Evolutionary conservation across 2,797 vertebrate species (phyloP), one percentile per base, ranked within the genome.

Genomic region (Acrocephalus scirpaceus): DNA sequence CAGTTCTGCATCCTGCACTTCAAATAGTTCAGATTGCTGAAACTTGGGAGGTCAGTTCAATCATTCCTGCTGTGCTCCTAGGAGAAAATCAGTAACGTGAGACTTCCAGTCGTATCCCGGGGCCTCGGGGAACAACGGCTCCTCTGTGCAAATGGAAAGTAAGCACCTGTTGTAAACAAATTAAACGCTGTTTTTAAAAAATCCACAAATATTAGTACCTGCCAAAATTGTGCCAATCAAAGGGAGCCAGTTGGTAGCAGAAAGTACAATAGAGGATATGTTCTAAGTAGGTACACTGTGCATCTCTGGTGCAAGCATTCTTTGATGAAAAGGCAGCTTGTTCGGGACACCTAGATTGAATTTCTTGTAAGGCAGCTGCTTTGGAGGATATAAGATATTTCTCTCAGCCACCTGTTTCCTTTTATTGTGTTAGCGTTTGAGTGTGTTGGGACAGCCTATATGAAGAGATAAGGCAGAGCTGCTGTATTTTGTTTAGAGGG

Each of bases 311-410:
- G 80, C 92, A 93, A 96, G 95, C 90, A 73, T 72, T 95, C 96
- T 97, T 60, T 94, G 96, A 97, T 97, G 94, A 98, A 98, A 98
- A 97, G 95, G 97, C 97, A 91, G 97, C 97, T 98, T 97, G 96
- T 98, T 75, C 85, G 66, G 97, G 98, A 98, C 96, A 98, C 97
- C 97, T 98, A 98, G 97, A 98, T 98, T 98, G 96, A 97, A 98
- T 99, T 99, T 98, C 98, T 98, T 90, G 61, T 47, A 86, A 95
- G 97, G 97, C 98, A 98, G 98, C 98, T 98, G 98, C 98, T 96
- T 98, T 93, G 73, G 92, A 95, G 90, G 95, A 93, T 95, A 94
- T 82, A 97, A 97, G 93, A 95, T 96, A 97, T 96, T 97, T 97
- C 93, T 96, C 96, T 85, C 79, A 75, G 96, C 96, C 97, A 98